phyloP scores from a whole-genome alignment of 2,888 invertebrate species.

The Drosophila nr. perissopoda region DNA sequence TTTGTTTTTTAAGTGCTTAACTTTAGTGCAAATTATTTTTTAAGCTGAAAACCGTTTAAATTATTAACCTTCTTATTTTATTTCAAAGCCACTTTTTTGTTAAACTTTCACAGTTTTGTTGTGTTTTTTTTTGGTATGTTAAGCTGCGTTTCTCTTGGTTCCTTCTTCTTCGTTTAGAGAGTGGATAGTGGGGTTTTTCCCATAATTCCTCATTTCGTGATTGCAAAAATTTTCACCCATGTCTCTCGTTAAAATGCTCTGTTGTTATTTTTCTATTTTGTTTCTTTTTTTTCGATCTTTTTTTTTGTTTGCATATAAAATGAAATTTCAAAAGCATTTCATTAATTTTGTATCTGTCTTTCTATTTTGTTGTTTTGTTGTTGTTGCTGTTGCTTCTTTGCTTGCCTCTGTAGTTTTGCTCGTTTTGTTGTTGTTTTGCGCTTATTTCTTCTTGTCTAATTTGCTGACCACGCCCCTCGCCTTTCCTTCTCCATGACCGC shows the following conservation, averaged over 20 bases:
- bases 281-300: slow-evolving; percentile 20
- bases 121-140: slow-evolving; percentile 10
- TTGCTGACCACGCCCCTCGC: slow-evolving; percentile 38
- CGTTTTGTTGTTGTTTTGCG: slow-evolving; percentile 17
- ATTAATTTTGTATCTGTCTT: slow-evolving; percentile 59
- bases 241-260: slow-evolving; percentile 23
- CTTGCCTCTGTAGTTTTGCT: slow-evolving; percentile 5
- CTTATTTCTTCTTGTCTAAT: slow-evolving; percentile 37
- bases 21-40: neutral
- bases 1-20: neutral
- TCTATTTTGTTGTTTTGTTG: slow-evolving; percentile 14
- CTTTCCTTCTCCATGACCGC: slow-evolving; percentile 1
- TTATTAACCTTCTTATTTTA: slow-evolving; percentile 12
- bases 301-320: slow-evolving; percentile 63
- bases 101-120: slow-evolving; percentile 43
- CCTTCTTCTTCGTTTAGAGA: slow-evolving; percentile 10
- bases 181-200: slow-evolving; percentile 32
- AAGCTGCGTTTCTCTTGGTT: slow-evolving; percentile 34
- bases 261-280: slow-evolving; percentile 39
- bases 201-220: slow-evolving; percentile 63
- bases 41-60: slow-evolving; percentile 16
- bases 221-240: slow-evolving; percentile 61
- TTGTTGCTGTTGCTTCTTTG: slow-evolving; percentile 5
- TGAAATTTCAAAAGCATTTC: slow-evolving; percentile 67
- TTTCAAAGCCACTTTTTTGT: slow-evolving; percentile 17